Evolutionary conservation across 2,113 vertebrate species (phyloP), one percentile per base, ranked within the genome.

Genomic region (Psettodes erumei): DNA sequence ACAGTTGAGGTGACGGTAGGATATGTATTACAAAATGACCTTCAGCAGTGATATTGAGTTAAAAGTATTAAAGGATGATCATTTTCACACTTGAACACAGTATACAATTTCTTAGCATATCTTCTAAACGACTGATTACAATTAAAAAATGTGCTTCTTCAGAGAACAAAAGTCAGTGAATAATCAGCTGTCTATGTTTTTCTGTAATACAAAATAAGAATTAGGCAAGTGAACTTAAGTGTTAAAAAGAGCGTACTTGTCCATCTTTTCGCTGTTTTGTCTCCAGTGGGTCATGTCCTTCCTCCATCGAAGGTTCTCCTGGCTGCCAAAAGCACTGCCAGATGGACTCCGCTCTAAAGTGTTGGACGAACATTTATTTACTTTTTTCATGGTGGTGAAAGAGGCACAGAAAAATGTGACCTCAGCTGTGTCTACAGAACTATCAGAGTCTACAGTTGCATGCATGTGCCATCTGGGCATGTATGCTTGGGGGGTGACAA

Each of bases 241-340:
- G 21, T 42, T 11, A 19, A 18, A 75, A 38, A 28, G 4, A 53
- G 79, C 95, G 76, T 98, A 99, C 98, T 99, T 99, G 95, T 99
- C 98, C 90, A 98, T 94, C 79, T 96, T 98, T 81, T 99, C 98
- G 0, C 96, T 98, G 93, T 98, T 99, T 72, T 99, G 98, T 37
- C 97, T 94, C 97, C 97, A 99, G 82, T 99, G 98, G 56, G 98
- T 99, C 97, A 99, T 98, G 90, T 99, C 98, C 82, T 99, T 99
- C 83, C 98, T 96, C 98, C 98, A 99, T 12, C 98, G 92, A 86
- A 99, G 93, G 76, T 99, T 99, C 89, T 99, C 98, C 75, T 99
- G 97, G 81, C 98, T 99, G 83, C 97, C 98, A 91, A 98, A 99
- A 1, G 97, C 96, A 19, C 97, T 99, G 87, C 98, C 98, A 42